These are phyloP conservation scores for Polypedilum vanderplanki DNA, from an alignment of 1,140 invertebrate genomes.

Conservation along the genomic window DNA sequence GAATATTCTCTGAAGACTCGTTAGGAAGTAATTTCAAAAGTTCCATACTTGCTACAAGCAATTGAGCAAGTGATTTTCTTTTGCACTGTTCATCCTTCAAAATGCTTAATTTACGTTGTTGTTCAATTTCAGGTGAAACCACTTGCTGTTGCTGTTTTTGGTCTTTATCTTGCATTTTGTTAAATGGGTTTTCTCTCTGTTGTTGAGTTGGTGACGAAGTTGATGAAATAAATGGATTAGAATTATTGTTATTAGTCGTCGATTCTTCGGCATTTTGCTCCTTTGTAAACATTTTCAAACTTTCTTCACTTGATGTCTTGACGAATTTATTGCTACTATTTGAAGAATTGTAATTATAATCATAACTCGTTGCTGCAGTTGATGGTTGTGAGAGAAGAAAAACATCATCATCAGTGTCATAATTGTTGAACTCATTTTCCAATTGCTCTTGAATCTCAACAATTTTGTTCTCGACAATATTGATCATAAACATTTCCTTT, in stretches of 20 bases:
- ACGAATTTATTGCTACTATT: conserved; percentile 35
- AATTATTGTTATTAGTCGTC: conserved; percentile 37
- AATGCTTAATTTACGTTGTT: conserved; percentile 66
- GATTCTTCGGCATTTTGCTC: conserved; percentile 33
- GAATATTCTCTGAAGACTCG: conserved; percentile 41
- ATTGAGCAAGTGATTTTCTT: conserved; percentile 39
- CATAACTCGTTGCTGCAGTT: neutral
- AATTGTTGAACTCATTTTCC: conserved; percentile 30
- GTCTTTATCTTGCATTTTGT: conserved; percentile 46
- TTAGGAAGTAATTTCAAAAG: conserved; percentile 39
- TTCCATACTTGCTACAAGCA: conserved; percentile 44
- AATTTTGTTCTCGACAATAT: conserved; percentile 41
- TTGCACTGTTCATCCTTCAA: conserved; percentile 56
- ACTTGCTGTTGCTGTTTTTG: conserved; percentile 46
- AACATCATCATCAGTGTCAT: conserved; percentile 8
- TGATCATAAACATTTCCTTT: conserved; percentile 37
- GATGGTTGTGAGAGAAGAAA: neutral
- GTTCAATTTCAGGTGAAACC: conserved; percentile 64
- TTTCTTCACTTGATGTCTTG: conserved; percentile 32
- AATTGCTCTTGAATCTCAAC: conserved; percentile 35
- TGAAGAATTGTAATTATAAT: conserved; percentile 36
- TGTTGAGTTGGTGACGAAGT: conserved; percentile 47
- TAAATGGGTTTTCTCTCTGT: conserved; percentile 49
- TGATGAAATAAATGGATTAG: conserved; percentile 41
- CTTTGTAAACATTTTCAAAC: conserved; percentile 31